phyloP scores from a whole-genome alignment of 2,113 vertebrate species.

The Oreotrochilus melanogaster region DNA sequence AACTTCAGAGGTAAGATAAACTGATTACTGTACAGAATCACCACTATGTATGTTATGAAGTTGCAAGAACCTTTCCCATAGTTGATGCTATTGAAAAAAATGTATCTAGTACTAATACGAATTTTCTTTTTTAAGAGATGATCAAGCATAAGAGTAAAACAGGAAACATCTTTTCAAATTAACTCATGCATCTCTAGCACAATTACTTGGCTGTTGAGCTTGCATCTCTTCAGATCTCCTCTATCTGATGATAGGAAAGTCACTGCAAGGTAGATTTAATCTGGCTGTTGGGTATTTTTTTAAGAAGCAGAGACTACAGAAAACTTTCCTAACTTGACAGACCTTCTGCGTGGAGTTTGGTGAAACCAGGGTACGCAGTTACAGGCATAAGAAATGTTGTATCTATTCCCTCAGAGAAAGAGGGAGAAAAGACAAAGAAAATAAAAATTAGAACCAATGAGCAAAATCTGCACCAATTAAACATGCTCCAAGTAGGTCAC shows the following conservation, averaged over 20 bases:
- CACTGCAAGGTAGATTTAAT: background rate
- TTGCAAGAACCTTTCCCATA: background rate
- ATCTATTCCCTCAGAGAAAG: background rate
- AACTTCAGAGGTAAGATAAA: background rate
- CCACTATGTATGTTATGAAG: background rate
- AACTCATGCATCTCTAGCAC: background rate
- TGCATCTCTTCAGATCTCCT: background rate
- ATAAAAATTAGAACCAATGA: background rate
- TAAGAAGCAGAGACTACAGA: background rate
- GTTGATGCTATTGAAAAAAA: background rate
- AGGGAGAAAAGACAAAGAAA: background rate
- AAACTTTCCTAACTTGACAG: background rate
- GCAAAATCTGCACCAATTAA: background rate
- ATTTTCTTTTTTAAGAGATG: background rate
- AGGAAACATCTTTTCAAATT: background rate
- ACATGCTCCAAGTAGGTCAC: conserved; percentile 23
- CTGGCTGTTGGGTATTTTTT: background rate
- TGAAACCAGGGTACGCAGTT: background rate
- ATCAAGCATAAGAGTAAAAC: background rate
- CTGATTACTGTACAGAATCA: background rate
- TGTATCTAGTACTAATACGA: background rate
- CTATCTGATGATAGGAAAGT: background rate
- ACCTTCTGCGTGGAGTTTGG: background rate
- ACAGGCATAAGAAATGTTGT: background rate
- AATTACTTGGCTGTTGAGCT: background rate